Base-by-base conservation (phyloP, 2,888 invertebrate species). In the Lamellibrachia satsuma region DNA sequence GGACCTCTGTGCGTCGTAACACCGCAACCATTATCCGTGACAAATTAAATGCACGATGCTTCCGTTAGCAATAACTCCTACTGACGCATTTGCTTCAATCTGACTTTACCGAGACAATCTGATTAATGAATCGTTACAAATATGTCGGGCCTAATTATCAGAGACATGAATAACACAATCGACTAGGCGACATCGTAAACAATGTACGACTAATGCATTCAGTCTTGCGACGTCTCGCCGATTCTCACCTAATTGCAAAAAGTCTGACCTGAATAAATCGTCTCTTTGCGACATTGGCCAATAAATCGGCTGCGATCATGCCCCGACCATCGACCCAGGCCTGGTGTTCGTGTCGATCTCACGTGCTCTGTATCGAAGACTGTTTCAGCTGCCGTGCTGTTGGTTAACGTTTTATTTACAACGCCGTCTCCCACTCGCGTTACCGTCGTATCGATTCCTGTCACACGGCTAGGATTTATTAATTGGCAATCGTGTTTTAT, bases 271-370 rank as follows among this genome's bases (percentile, higher is more conserved):
- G 75, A 22, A 75, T 75, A 75, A 75, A 75, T 75, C 22, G 75
- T 75, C 75, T 75, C 6, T 22, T 11, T 39, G 22, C 55, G 75
- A 6, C 75, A 15, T 22, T 22, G 75, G 75, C 75, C 75, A 75
- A 75, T 75, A 75, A 75, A 75, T 75, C 75, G 75, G 75, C 75
- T 75, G 75, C 75, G 75, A 75, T 75, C 75, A 75, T 75, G 75
- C 75, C 22, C 22, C 75, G 75, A 22, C 4, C 75, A 75, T 75
- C 22, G 75, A 75, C n/a, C 75, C 75, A 15, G 75, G 2, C 75
- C 15, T 75, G 75, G 3, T n/a, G 22, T n/a, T 15, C 75, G n/a
- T n/a, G 75, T 15, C n/a, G 75, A 75, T 75, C 75, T 75, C 75
- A 22, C 75, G 75, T 11, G 75, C 22, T 22, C 75, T 75, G 15